Base-by-base conservation (phyloP, 2,797 vertebrate species). In the Cyprinodon diabolis region DNA sequence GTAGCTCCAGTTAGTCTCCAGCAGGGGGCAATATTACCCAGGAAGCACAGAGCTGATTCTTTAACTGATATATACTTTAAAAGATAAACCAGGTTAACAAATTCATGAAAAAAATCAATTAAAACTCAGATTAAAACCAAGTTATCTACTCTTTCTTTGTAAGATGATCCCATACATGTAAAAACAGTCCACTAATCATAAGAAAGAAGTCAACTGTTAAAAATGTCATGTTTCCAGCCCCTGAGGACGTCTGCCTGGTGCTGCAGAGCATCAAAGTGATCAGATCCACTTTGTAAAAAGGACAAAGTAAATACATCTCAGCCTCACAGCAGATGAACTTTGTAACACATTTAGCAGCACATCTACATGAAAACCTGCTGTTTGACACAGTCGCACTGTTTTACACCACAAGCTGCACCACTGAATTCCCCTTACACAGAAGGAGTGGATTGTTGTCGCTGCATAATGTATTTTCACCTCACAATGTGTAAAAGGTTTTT, bases 1-100 rank as follows among this genome's bases (percentile, higher is more conserved):
- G 40, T 52, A 67, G 3, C 14, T 52, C 25, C 14, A 43, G 14
- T 48, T 66, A 5, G 23, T 66, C 19, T 76, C 90, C 92, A 89
- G 82, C 78, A 93, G 91, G 92, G 90, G 89, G 90, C 90, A 92
- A 14, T 92, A 71, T 90, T 80, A 87, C 69, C 83, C 82, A 86
- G 80, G 70, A 15, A 63, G 13, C 63, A 60, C 25, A 65, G 37
- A 30, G 19, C 52, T 14, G 52, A 2, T n/a, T 10, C 40, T 63
- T 43, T 45, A 0, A 45, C 4, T 63, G 30, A 13, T 4, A 40
- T 9, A 8, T 40, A 62, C 30, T 35, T 30, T 19, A 17, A 43
- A 43, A 43, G n/a, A 43, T n/a, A 45, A 62, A 60, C 30, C 57
- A 60, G 37, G 3, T 17, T 21, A 11, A 21, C 21, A 40, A 62